Base-by-base conservation (phyloP, 2,113 vertebrate species). In the Erythrolamprus reginae region DNA sequence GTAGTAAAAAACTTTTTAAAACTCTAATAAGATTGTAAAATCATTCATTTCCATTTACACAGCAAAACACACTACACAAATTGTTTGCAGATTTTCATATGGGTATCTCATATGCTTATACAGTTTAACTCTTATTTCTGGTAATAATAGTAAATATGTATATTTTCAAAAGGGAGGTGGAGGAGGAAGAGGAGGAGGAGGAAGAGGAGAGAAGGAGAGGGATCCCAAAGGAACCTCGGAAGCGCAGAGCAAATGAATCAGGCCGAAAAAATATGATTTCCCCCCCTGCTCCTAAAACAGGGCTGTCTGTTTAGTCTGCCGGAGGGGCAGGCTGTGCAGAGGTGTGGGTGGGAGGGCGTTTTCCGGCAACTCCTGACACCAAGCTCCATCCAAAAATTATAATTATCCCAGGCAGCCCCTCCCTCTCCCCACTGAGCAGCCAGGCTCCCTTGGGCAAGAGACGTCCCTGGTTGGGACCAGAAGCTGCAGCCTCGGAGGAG, bases 271-370 rank as follows among this genome's bases (percentile, higher is more conserved):
- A 23, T 10, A 58, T 7, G 47, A 28, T 51, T 56, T 86, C n/a
- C 53, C 33, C 5, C 89, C 2, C 28, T 33, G 89, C 48, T 86
- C 13, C 83, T 65, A 24, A 24, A 52, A 53, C 38, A 24, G 48
- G 58, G 10, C 21, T n/a, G 51, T 84, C 53, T 90, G 89, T 86
- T 90, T 86, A 90, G 89, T 86, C 89, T 86, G 65, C 84, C 0
- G 48, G 19, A 33, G 1, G 47, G 56, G n/a, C 17, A 3, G 89
- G 47, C 84, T 15, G 19, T 42, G 84, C 4, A 28, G 48, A 56
- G 88, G 33, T 2, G 50, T 88, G 45, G 10, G 12, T n/a, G 61
- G 56, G 56, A 58, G 56, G 56, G 61, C 28, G 12, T 90, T 86
- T 86, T 70, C n/a, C 24, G 33, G 58, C 58, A 86, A 15, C 24